phyloP scores from a whole-genome alignment of 2,797 vertebrate species.

The Syngnathus acus region DNA sequence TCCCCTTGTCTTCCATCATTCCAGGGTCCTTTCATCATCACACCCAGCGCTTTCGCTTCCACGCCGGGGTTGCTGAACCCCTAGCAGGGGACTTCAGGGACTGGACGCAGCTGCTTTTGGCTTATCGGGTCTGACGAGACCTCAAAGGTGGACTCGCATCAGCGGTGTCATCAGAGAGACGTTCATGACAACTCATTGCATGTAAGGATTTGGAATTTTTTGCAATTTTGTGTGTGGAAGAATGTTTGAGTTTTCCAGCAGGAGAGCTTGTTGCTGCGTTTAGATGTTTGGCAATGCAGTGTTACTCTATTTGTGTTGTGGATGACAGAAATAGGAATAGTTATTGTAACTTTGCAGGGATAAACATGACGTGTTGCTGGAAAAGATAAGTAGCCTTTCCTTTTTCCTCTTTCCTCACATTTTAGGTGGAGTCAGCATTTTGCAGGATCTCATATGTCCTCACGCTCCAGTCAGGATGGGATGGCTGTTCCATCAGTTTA shows the following conservation, averaged over 20 bases:
- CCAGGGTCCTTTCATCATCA: slow-evolving; percentile 37
- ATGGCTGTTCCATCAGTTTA: slow-evolving; percentile 20
- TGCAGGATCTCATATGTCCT: slow-evolving; percentile 30
- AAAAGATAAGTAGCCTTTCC: slow-evolving; percentile 10
- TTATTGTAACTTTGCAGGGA: neutral
- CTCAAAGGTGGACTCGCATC: slow-evolving; percentile 33
- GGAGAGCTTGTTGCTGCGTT: neutral
- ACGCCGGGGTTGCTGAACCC: slow-evolving; percentile 39
- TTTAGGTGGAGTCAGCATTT: slow-evolving; percentile 45
- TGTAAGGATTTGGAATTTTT: neutral
- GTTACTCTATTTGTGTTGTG: neutral
- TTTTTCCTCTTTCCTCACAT: slow-evolving; percentile 43
- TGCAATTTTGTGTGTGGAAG: neutral
- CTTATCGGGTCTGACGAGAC: slow-evolving; percentile 28
- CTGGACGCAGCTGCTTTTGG: slow-evolving; percentile 32
- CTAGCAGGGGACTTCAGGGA: slow-evolving; percentile 46
- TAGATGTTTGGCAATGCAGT: neutral
- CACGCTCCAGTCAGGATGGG: slow-evolving; percentile 24
- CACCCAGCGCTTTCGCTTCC: slow-evolving; percentile 32
- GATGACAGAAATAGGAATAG: neutral
- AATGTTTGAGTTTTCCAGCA: neutral
- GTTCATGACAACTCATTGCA: neutral
- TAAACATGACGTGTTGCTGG: neutral
- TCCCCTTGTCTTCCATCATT: slow-evolving; percentile 32
- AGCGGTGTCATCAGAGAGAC: slow-evolving; percentile 23